These are phyloP conservation scores for Pithys albifrons DNA, from an alignment of 2,113 vertebrate species.

Conservation along the genomic window DNA sequence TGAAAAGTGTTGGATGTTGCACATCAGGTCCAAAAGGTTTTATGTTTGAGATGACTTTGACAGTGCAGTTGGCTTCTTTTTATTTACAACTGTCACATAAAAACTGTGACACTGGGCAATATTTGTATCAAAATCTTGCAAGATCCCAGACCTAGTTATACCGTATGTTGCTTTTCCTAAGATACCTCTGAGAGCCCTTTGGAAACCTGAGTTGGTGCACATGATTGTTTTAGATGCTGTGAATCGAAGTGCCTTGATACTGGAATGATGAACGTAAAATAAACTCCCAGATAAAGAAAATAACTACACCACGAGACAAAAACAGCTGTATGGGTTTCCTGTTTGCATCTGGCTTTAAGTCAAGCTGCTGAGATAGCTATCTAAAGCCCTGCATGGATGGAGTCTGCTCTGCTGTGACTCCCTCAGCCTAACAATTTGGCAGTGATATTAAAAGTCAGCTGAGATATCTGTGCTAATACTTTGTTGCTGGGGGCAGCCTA, in stretches of 20 bases:
- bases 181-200: background rate
- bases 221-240: background rate
- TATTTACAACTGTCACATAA: background rate
- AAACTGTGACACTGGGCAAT: background rate
- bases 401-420: background rate
- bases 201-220: conserved; percentile 19
- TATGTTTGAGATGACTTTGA: background rate
- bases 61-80: background rate
- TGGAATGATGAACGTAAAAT: background rate
- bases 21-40: background rate
- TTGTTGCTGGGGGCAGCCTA: background rate
- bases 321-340: conserved; percentile 42
- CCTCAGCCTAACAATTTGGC: background rate
- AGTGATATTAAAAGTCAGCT: conserved; percentile 1
- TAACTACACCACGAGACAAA: background rate
- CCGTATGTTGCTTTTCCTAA: background rate
- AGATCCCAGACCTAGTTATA: background rate
- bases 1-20: background rate
- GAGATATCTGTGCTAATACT: background rate
- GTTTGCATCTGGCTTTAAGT: conserved; percentile 43
- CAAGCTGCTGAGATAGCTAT: conserved; percentile 45
- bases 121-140: background rate
- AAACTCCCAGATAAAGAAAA: background rate
- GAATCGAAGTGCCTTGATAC: background rate
- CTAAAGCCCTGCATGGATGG: background rate